Evolutionary conservation across 2,888 invertebrate genomes (phyloP).

Genomic region (Drosophila flavopinicola): DNA sequence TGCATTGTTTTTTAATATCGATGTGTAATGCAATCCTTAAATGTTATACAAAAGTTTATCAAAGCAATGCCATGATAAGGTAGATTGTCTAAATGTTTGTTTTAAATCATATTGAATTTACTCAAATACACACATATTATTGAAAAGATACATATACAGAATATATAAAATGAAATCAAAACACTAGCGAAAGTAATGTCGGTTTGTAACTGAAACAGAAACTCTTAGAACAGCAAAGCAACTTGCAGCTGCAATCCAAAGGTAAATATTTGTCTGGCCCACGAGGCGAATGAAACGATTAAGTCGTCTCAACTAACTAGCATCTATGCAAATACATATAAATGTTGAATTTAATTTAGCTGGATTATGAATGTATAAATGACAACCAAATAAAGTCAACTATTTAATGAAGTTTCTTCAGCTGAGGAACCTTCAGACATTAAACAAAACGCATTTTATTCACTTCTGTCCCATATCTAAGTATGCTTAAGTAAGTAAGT

Average conservation of each 20-base stretch:
- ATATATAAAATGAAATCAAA: constrained; percentile 5
- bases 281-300: constrained; percentile 14
- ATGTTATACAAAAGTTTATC: constrained; percentile 57
- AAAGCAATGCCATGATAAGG: constrained; percentile 51
- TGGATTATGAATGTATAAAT: constrained; percentile 56
- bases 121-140: constrained; percentile 79
- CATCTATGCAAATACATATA: constrained; percentile 42
- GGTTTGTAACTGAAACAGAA: constrained; percentile 12
- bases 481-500: too few relatives aligned
- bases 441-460: constrained; percentile 24
- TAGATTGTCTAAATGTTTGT: constrained; percentile 58
- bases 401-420: constrained; percentile 53
- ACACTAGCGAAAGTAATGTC: constrained; percentile 7
- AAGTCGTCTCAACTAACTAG: constrained; percentile 19
- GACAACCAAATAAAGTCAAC: constrained; percentile 56
- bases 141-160: constrained; percentile 31
- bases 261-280: constrained; percentile 18
- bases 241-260: constrained; percentile 44
- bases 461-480: neutral
- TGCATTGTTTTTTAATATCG: constrained; percentile 59
- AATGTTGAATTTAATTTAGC: constrained; percentile 66
- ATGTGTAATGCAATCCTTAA: constrained; percentile 62
- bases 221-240: constrained; percentile 25
- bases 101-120: constrained; percentile 76
- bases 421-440: constrained; percentile 49